These are phyloP conservation scores for Doris montereyensis DNA, from an alignment of 2,888 invertebrate species.

Conservation along the genomic window DNA sequence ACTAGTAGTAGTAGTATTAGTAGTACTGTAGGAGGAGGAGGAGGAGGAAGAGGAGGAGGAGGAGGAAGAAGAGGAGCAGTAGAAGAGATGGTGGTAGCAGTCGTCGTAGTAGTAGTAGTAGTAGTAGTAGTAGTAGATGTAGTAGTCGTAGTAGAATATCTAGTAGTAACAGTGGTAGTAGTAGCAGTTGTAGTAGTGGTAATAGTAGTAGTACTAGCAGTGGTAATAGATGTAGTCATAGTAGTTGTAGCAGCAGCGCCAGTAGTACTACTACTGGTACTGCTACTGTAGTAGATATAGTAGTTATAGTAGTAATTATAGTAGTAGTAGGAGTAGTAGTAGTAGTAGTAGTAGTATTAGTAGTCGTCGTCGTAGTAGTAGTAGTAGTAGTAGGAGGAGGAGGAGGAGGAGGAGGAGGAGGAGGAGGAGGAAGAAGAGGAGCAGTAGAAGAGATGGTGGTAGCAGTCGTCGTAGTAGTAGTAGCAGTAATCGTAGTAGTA, in stretches of 20 bases:
- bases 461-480: constrained; percentile 37
- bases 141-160: constrained; percentile 36
- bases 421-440: constrained; percentile 20
- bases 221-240: constrained; percentile 27
- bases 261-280: constrained; percentile 27
- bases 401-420: background rate
- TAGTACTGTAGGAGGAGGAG: constrained; percentile 23
- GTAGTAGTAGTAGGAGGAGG: background rate
- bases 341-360: background rate
- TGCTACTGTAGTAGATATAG: background rate
- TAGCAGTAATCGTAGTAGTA: constrained; percentile 38
- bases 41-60: constrained; percentile 22
- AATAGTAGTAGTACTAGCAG: constrained; percentile 11
- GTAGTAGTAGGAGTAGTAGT: constrained; percentile 29
- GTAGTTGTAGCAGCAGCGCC: constrained; percentile 28
- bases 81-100: constrained; percentile 34
- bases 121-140: constrained; percentile 38
- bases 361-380: constrained; percentile 18
- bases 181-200: background rate
- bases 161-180: constrained; percentile 1
- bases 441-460: constrained; percentile 32
- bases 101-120: constrained; percentile 37
- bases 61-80: constrained; percentile 36
- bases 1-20: background rate
- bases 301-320: background rate